Evolutionary conservation across 2,113 vertebrate species (phyloP).

Genomic region (Mus spicilegus): DNA sequence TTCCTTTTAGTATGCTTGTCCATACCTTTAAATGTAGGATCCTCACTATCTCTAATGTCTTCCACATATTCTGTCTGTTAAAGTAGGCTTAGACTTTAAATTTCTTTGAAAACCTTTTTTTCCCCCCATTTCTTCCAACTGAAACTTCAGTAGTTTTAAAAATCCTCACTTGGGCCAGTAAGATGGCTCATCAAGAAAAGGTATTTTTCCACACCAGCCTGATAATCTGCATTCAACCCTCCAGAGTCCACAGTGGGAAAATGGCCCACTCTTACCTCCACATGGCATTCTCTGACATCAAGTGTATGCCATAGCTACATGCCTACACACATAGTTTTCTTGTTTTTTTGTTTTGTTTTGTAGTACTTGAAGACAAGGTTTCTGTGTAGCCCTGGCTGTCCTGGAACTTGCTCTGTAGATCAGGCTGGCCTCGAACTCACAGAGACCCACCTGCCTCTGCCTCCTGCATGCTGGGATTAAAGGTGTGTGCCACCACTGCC

Average conservation of each 20-base stretch:
- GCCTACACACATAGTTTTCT: neutral
- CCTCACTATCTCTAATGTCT: neutral
- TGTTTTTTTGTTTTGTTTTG: neutral
- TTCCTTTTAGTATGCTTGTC: neutral
- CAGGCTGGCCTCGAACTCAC: neutral
- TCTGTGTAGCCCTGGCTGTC: neutral
- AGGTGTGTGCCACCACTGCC: neutral
- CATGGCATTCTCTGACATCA: neutral
- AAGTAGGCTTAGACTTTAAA: constrained; percentile 26
- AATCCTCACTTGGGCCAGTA: neutral
- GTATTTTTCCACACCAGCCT: neutral
- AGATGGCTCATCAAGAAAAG: neutral
- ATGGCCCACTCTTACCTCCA: neutral
- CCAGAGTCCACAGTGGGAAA: neutral
- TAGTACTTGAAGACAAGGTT: neutral
- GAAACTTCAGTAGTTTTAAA: constrained; percentile 25
- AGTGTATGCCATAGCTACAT: neutral
- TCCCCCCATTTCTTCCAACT: constrained; percentile 35
- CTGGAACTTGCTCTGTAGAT: neutral
- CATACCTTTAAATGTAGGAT: neutral
- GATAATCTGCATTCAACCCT: neutral
- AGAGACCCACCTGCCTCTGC: neutral
- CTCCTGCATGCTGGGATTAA: neutral
- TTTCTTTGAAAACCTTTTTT: neutral
- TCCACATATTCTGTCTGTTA: neutral